Base-by-base conservation (phyloP, 2,797 vertebrate species). In the Cryptoprocta ferox region DNA sequence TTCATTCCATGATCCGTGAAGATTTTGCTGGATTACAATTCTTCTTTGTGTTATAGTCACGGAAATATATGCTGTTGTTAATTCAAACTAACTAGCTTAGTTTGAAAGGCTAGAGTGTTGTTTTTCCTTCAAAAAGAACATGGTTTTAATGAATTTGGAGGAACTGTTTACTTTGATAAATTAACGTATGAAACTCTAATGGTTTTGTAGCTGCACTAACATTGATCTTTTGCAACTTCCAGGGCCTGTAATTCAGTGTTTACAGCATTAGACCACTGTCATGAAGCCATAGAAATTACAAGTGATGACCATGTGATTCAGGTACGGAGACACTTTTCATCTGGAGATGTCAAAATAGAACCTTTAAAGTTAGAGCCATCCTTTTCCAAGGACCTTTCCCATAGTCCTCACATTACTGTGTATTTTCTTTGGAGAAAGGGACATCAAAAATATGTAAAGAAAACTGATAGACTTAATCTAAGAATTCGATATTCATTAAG, bases 231-330 rank as follows among this genome's bases (percentile, higher is more conserved):
- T 98, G 65, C 70, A 98, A 45, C 97, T 98, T 98, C 11, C 98
- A 99, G 99, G 99, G 99, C 99, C 94, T 99, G 99, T 98, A 99
- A 99, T 98, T 99, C 99, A 2, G 98, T 99, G 97, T 99, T 99
- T 98, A 99, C 99, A 0, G 99, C 99, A 12, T 98, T 99, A 98
- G 99, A 99, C 95, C 99, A 99, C 88, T 99, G 99, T 98, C 99
- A 99, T 18, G 99, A 99, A 98, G 99, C 99, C 42, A 99, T 99
- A 98, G 99, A 99, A 99, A 99, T 99, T 99, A 99, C 99, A 95
- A 99, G 98, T n/a, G 99, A 99, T 98, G 99, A 99, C 95, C 99
- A 99, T 56, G 98, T 99, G 79, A 99, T 99, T 98, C 99, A 99
- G 99, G 99, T 99, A 99, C 16, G 97, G n/a, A 89, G n/a, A 6